Evolutionary conservation across 1,140 invertebrate species (phyloP).

Genomic region (Ctenoplectra terminalis): DNA sequence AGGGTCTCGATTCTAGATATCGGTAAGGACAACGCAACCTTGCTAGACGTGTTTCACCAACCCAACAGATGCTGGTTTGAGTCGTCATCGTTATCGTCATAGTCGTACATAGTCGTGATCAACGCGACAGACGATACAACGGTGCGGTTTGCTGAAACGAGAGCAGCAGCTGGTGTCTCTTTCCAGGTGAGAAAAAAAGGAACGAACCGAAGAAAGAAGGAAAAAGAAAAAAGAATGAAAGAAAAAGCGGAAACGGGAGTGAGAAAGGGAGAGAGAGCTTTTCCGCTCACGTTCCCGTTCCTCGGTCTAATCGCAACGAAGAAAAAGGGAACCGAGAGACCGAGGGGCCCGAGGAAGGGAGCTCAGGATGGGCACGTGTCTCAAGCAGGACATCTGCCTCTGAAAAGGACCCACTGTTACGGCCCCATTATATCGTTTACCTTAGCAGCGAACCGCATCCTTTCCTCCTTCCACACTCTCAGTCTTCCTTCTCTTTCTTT

Average conservation of each 20-base stretch:
- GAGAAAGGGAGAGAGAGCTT: slow-evolving; percentile 42
- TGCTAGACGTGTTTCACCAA: slow-evolving; percentile 39
- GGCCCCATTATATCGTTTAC: slow-evolving; percentile 78
- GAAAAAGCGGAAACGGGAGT: slow-evolving; percentile 28
- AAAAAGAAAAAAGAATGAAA: neutral
- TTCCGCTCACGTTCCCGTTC: slow-evolving; percentile 48
- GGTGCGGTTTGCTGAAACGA: slow-evolving; percentile 56
- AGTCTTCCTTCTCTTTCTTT: slow-evolving; percentile 29
- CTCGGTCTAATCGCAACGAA: slow-evolving; percentile 28
- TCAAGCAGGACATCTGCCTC: slow-evolving; percentile 78
- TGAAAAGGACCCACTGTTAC: slow-evolving; percentile 78
- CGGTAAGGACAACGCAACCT: slow-evolving; percentile 13
- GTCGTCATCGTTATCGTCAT: neutral
- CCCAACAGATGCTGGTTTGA: slow-evolving; percentile 19
- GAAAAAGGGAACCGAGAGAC: slow-evolving; percentile 20
- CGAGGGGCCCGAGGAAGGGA: slow-evolving; percentile 49
- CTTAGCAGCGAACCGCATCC: slow-evolving; percentile 73
- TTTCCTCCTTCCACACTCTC: slow-evolving; percentile 44
- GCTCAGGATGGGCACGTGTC: slow-evolving; percentile 76
- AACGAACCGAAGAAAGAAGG: slow-evolving; percentile 23
- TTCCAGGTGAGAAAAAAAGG: slow-evolving; percentile 33
- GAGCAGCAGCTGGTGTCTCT: slow-evolving; percentile 56
- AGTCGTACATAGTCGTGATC: neutral
- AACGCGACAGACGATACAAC: neutral
- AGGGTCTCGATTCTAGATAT: neutral